Percentiles rank a stretch among this genome's conserved stretches.
phyloP scores from a whole-genome alignment of 2,888 invertebrate species.

The Chironomus tentans region DNA sequence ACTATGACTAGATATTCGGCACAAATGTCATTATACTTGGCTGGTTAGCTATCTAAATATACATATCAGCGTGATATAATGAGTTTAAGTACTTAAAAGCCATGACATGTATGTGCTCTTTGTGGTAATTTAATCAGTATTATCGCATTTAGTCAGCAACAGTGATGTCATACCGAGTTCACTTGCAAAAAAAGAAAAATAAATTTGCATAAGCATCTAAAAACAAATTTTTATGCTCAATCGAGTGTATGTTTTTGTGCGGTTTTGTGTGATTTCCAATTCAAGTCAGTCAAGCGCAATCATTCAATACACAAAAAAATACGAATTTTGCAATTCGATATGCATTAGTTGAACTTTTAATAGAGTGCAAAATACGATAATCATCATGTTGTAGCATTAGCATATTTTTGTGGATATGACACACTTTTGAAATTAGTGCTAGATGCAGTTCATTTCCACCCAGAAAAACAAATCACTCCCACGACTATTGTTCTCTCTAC shows the following conservation, averaged over 20 bases:
- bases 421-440: constrained; percentile 9
- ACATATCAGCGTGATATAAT: constrained; percentile 1
- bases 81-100: background rate
- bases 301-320: background rate
- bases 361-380: background rate
- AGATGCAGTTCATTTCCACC: background rate
- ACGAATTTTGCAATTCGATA: background rate
- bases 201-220: background rate
- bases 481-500: background rate
- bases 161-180: background rate
- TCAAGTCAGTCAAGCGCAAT: background rate
- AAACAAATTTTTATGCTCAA: background rate
- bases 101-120: background rate
- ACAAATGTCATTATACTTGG: background rate
- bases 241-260: background rate
- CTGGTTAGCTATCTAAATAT: background rate
- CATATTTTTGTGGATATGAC: constrained; percentile 4
- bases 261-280: background rate
- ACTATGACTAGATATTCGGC: too few relatives aligned
- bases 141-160: background rate
- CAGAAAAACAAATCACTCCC: constrained; percentile 13
- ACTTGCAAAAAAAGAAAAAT: background rate
- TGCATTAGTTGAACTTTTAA: background rate
- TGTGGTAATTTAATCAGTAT: constrained; percentile 8
- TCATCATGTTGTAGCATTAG: background rate